Percentiles rank a stretch among this genome's conserved stretches.
Evolutionary conservation across 1,140 invertebrate genomes (phyloP).

Genomic region (Zaprionus tsacasi): DNA sequence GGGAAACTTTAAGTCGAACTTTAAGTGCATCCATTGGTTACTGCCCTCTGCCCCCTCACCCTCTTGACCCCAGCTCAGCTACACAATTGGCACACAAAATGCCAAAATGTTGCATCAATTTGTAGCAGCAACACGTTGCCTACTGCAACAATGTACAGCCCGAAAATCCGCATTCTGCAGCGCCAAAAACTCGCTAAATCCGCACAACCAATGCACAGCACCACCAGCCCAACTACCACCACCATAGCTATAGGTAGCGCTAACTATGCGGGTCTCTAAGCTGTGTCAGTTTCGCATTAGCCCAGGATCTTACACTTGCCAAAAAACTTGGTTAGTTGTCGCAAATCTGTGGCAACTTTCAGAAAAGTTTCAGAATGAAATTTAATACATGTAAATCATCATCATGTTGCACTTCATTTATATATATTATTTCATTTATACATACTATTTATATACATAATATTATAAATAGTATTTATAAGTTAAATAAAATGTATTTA

Average conservation of each 20-base stretch:
- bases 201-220: slow-evolving; percentile 15
- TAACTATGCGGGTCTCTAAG: background rate
- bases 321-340: background rate
- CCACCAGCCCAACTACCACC: background rate
- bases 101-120: background rate
- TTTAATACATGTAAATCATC: no score
- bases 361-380: no score
- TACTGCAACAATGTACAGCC: slow-evolving; percentile 14
- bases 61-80: slow-evolving; percentile 29
- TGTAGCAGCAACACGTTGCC: slow-evolving; percentile 24
- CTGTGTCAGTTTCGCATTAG: background rate
- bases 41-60: background rate
- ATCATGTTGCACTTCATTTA: no score
- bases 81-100: background rate
- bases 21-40: slow-evolving; percentile 40
- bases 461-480: no score
- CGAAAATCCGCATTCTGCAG: slow-evolving; percentile 38
- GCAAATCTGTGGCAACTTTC: no score
- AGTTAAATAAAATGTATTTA: no score
- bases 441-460: no score
- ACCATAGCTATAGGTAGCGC: background rate
- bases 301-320: background rate
- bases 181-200: slow-evolving; percentile 36
- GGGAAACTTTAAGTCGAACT: slow-evolving; percentile 53
- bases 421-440: no score